phyloP scores from a whole-genome alignment of 2,888 invertebrate species.

The Caenorhabditis angaria region DNA sequence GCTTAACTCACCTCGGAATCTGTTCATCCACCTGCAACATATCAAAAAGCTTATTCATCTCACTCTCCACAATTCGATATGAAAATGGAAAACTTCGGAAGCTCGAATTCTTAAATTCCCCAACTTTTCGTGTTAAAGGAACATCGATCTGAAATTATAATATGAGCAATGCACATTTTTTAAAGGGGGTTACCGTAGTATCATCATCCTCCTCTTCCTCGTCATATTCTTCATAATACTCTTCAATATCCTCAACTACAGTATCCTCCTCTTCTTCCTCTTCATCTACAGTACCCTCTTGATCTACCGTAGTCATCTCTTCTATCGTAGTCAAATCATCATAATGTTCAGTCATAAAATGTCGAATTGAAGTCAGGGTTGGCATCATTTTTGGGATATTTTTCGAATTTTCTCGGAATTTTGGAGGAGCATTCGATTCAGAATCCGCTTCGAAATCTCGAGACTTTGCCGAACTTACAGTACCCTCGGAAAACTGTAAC shows the following conservation, averaged over 20 bases:
- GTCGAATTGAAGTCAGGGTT: conserved; percentile 33
- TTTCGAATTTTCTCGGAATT: conserved; percentile 25
- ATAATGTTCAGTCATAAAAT: conserved; percentile 23
- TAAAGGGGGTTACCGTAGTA: conserved; percentile 16
- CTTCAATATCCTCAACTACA: conserved; percentile 19
- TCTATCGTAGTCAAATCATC: background rate
- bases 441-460: conserved; percentile 27
- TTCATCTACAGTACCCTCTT: conserved; percentile 3
- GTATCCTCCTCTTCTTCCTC: conserved; percentile 32
- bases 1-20: conserved; percentile 12
- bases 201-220: conserved; percentile 32
- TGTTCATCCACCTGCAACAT: conserved; percentile 42
- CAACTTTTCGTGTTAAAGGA: background rate
- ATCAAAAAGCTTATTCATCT: conserved; percentile 38
- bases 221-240: conserved; percentile 26
- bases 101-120: conserved; percentile 29
- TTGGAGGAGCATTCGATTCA: too few relatives aligned
- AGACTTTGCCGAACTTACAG: conserved; percentile 32
- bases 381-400: conserved; percentile 41
- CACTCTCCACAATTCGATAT: conserved; percentile 31
- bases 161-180: too few relatives aligned
- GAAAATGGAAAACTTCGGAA: conserved; percentile 38
- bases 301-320: background rate
- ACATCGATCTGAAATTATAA: conserved; percentile 6
- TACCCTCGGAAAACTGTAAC: conserved; percentile 7